Evolutionary conservation across 2,797 vertebrate species (phyloP).

Genomic region (Toxotes lorentzi): DNA sequence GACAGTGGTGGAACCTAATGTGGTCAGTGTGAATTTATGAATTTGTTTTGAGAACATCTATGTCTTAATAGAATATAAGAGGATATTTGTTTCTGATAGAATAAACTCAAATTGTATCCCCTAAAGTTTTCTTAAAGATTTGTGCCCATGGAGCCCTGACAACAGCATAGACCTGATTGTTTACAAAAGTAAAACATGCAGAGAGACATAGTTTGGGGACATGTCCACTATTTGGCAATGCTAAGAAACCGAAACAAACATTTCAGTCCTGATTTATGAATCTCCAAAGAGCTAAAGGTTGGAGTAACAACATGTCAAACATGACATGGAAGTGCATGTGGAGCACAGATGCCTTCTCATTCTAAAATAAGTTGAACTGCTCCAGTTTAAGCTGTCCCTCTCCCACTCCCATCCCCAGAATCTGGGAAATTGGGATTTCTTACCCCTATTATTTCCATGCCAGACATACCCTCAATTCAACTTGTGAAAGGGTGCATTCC

Average conservation of each 20-base stretch:
- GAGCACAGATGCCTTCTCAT: slow-evolving; percentile 18
- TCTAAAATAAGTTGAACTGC: slow-evolving; percentile 26
- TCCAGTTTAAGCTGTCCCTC: slow-evolving; percentile 27
- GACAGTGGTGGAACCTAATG: too few relatives aligned
- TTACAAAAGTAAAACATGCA: too few relatives aligned
- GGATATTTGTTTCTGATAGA: too few relatives aligned
- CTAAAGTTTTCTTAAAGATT: too few relatives aligned
- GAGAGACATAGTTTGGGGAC: neutral
- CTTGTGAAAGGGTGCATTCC: slow-evolving; percentile 70
- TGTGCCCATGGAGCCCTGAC: too few relatives aligned
- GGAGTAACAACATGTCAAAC: slow-evolving; percentile 2
- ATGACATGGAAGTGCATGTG: neutral
- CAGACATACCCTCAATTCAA: slow-evolving; percentile 69
- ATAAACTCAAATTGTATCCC: too few relatives aligned
- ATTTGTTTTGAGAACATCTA: too few relatives aligned
- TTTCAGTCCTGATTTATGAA: neutral
- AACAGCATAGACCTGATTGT: too few relatives aligned
- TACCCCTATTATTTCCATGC: slow-evolving; percentile 60
- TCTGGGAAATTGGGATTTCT: slow-evolving; percentile 64
- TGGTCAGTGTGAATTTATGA: too few relatives aligned
- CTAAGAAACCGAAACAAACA: neutral
- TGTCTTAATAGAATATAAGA: too few relatives aligned
- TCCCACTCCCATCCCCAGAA: slow-evolving; percentile 27
- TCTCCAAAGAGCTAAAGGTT: neutral
- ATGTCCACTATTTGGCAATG: neutral